Base-by-base conservation (phyloP, 2,888 invertebrate genomes). In the Dimorphilus gyrociliatus region DNA sequence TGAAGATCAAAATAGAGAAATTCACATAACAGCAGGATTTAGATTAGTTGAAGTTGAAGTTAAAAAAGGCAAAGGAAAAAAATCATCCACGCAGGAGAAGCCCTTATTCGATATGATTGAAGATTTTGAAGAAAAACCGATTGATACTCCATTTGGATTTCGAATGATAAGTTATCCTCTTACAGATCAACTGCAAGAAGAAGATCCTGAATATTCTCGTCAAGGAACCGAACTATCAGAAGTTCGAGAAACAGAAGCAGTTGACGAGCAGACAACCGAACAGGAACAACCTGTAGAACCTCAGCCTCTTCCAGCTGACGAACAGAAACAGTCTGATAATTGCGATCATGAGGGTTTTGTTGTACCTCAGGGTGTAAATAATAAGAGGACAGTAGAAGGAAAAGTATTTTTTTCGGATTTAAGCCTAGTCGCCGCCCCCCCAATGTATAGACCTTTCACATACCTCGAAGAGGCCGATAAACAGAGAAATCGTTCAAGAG, bases 91-190 rank as follows among this genome's bases (percentile, higher is more conserved):
- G 25, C 25, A 27, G 32, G 47, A 46, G 8, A 44, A 48, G 26
- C 47, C 49, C 4, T 37, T 59, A 19, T 58, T 59, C 47, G 57
- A 59, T 34, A 39, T 55, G 34, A 58, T 59, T 16, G 59, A 59
- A 36, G 54, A 52, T 30, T 43, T 53, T 17, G n/a, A 50, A 30
- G 55, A 53, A 30, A 45, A 42, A 31, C 50, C 51, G 4, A 43
- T 55, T 29, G 29, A 38, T 16, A 56, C 55, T 25, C 55, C 55
- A 29, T 54, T 50, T 36, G 50, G 55, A 25, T 57, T 56, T 38
- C 45, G 47, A 21, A 50, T 57, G n/a, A 46, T 56, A 10, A 44
- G 45, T 13, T 57, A 53, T 31, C 57, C 57, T 8, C 35, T 57
- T 12, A 54, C 57, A 12, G 53, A 55, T 37, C 49, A 52, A 30